Base-by-base conservation (phyloP, 2,113 vertebrate genomes). In the Menura novaehollandiae region DNA sequence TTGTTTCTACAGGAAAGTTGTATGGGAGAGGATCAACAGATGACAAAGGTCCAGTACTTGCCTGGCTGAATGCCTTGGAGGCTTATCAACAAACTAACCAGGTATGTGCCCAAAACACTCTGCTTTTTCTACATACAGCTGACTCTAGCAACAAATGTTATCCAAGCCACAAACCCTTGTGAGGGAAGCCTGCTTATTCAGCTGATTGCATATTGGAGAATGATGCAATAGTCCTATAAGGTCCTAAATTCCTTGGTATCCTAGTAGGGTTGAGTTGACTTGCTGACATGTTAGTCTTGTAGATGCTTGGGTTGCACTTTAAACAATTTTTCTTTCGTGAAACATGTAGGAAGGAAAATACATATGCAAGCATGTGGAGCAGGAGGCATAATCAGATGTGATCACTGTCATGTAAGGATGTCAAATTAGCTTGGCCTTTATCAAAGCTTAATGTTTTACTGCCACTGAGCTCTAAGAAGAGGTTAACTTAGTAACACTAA, bases 11-110 rank as follows among this genome's bases (percentile, higher is more conserved):
- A 99, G 99, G 99, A 52, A 99, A 99, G 58, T 74, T 99, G 53
- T 99, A 98, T 74, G 99, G 99, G 43, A 96, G 99, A 97, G 99
- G 99, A 18, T 98, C 99, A 5, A 99, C 99, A 8, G 99, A 99
- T 73, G 99, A 99, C 92, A 99, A 99, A 97, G 99, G 99, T 43
- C 99, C 99, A 0, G 99, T 99, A 76, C 98, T 99, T 52, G 99
- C 99, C 86, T 99, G 99, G 99, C 97, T 99, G 63, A 99, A 99
- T 71, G 98, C 99, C 60, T 98, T 99, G 39, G 99, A 99, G 82
- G 99, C 99, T 33, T 98, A 99, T 97, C 99, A 99, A 97, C 98
- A 99, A 97, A 98, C 98, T 18, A 94, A 98, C n/a, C 98, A 99
- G 98, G 99, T 99, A 95, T 15, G 47, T 52, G 23, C n/a, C 53